These are phyloP conservation scores for Podabrus alpinus DNA, from an alignment of 2,888 invertebrate genomes.

Conservation along the genomic window DNA sequence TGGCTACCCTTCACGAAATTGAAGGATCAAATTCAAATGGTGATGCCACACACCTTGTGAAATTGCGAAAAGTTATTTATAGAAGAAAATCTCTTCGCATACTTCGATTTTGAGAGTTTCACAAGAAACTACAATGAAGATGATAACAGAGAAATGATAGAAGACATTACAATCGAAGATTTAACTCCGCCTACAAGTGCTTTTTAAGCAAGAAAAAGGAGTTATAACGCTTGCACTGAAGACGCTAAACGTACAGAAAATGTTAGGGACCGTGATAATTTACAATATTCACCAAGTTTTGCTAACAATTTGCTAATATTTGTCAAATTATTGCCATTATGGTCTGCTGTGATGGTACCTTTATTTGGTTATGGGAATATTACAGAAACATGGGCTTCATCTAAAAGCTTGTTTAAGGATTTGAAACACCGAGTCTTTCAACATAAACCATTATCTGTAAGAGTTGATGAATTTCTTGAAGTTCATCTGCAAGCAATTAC, in stretches of 20 bases:
- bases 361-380: neutral
- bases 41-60: neutral
- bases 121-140: neutral
- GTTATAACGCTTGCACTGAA: neutral
- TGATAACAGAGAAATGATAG: neutral
- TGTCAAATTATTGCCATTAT: neutral
- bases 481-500: neutral
- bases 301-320: neutral
- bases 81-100: neutral
- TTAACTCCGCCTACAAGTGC: too few species aligned
- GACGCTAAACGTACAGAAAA: neutral
- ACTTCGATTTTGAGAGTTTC: neutral
- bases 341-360: conserved; percentile 1
- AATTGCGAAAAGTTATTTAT: neutral
- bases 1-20: neutral
- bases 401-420: neutral
- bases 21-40: neutral
- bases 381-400: neutral
- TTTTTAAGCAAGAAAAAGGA: too few species aligned
- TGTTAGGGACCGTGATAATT: neutral
- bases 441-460: neutral
- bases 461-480: neutral
- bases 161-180: neutral
- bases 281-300: too few species aligned
- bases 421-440: neutral